Conservation (phyloP, 2,888 invertebrate species). For the Drosophila eohydei region DNA sequence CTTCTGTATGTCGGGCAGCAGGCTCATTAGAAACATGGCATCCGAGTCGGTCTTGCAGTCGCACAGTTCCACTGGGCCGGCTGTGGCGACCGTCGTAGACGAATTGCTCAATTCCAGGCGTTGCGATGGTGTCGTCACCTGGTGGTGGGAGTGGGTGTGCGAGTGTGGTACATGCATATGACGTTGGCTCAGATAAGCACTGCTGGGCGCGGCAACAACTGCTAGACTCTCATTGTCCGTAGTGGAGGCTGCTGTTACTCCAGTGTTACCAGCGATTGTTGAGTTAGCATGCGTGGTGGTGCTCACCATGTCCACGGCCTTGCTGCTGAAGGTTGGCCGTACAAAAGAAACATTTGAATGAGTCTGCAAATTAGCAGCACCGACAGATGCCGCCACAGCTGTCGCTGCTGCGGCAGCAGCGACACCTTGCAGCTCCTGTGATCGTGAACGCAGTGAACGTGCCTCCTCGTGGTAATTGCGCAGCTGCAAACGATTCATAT, state of each 20-base stretch:
- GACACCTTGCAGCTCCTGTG: constrained; percentile 67
- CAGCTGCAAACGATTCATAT: constrained; percentile 70
- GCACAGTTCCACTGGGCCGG: constrained; percentile 72
- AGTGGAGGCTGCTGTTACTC: constrained; percentile 17
- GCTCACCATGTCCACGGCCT: constrained; percentile 78
- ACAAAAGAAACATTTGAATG: constrained; percentile 81
- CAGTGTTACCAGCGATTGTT: constrained; percentile 15
- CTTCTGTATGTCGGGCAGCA: constrained; percentile 84
- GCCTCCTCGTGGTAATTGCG: constrained; percentile 75
- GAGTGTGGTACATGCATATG: constrained; percentile 48
- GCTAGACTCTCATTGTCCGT: constrained; percentile 39
- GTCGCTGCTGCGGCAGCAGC: constrained; percentile 24
- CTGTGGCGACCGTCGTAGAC: constrained; percentile 28
- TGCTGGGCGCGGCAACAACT: constrained; percentile 29
- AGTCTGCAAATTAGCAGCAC: constrained; percentile 41
- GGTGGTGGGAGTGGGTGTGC: constrained; percentile 55
- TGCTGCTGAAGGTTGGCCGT: constrained; percentile 79
- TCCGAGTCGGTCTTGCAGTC: constrained; percentile 85
- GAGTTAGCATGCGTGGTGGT: constrained; percentile 69
- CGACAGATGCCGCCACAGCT: constrained; percentile 14
- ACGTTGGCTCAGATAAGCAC: constrained; percentile 52
- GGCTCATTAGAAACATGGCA: constrained; percentile 84
- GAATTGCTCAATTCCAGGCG: constrained; percentile 58
- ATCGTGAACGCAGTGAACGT: constrained; percentile 69
- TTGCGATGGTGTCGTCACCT: constrained; percentile 30